Evolutionary conservation across 2,888 invertebrate genomes (phyloP).

Genomic region (Erebia aethiops): DNA sequence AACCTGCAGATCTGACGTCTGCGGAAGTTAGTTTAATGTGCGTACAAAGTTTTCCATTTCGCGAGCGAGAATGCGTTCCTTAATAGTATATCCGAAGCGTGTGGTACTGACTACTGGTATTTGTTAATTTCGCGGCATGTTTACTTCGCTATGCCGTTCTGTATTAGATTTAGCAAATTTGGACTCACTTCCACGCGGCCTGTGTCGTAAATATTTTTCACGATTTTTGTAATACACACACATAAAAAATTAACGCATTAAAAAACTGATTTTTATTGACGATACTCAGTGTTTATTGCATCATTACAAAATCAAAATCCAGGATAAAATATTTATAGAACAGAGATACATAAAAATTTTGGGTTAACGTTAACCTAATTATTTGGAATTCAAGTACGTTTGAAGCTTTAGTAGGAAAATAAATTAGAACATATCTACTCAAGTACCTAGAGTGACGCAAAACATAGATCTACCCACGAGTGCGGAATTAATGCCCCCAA

Average conservation of each 20-base stretch:
- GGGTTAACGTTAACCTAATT: too few species aligned
- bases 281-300: too few species aligned
- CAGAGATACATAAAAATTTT: too few species aligned
- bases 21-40: not conserved
- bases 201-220: not conserved
- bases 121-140: slow-evolving; percentile 69
- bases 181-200: slow-evolving; percentile 52
- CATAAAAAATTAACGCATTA: too few species aligned
- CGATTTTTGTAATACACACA: too few species aligned
- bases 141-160: slow-evolving; percentile 56
- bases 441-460: too few species aligned
- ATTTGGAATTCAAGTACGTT: too few species aligned
- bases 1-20: not conserved
- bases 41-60: not conserved
- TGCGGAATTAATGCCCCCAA: slow-evolving; percentile 26
- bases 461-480: slow-evolving; percentile 10
- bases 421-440: not conserved
- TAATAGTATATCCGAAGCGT: slow-evolving; percentile 42
- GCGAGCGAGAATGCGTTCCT: slow-evolving; percentile 36
- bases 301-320: too few species aligned
- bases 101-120: slow-evolving; percentile 46
- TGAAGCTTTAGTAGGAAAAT: not conserved
- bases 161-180: slow-evolving; percentile 71
- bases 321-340: too few species aligned
- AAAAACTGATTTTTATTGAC: too few species aligned